Evolutionary conservation across 2,113 vertebrate genomes (phyloP), one percentile per base, ranked within the genome.

Genomic region (Hydropotes inermis): DNA sequence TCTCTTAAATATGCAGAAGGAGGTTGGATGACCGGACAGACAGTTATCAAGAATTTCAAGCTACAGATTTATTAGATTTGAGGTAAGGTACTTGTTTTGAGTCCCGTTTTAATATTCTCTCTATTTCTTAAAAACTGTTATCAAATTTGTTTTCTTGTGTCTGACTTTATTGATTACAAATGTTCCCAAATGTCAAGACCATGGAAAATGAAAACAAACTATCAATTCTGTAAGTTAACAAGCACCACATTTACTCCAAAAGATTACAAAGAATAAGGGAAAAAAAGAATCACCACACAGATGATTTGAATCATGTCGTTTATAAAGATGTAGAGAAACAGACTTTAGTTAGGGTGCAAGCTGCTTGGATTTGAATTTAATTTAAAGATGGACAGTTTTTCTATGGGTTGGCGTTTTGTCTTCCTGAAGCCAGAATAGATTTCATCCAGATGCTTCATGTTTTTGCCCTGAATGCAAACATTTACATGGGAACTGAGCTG

Each of bases 241-340:
- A 96, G 96, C 84, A 96, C 98, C 95, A 84, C 92, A 95, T 98
- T 98, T 84, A 94, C 64, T 97, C 95, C 58, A 91, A 95, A 97
- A 97, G 95, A 97, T 95, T 93, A 50, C 25, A 81, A 95, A 97
- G 93, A 97, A 76, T 5, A 33, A 33, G 8, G 39, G 27, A 19
- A 55, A 50, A 57, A 55, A 70, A 36, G 95, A 61, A 57, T 87
- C 85, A 87, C 86, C 64, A 76, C 76, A 92, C 98, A 98, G 97
- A 97, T 98, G 98, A 98, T 97, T 98, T 98, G 92, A 97, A 98
- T 98, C 98, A 98, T 82, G 54, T 28, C 55, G 30, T 97, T 98
- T 97, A 97, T 94, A 97, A 97, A 97, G 94, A 97, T 95, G 94
- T 54, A 97, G 91, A 92, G 94, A 97, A 98, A 93, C 95, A 97